Base-by-base conservation (phyloP, 2,888 invertebrate species). In the Torymus aiolomorphi region DNA sequence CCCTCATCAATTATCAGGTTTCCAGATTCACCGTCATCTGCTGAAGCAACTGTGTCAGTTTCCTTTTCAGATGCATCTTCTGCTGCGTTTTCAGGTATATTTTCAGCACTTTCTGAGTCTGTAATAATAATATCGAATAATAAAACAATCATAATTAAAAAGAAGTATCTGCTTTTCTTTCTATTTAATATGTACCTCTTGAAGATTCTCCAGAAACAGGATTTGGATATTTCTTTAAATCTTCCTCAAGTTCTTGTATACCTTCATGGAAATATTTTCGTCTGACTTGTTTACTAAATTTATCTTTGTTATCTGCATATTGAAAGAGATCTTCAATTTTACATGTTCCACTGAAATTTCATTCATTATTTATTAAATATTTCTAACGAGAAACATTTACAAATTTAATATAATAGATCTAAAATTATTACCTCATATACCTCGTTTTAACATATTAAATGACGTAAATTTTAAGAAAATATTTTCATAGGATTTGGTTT, bases 261-360 rank as follows among this genome's bases (percentile, higher is more conserved):
- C 97, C 98, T 86, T 97, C 97, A 80, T 95, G 95, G 88, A 96
- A 98, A 90, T 94, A 95, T 86, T 95, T 94, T 54, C 96, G 92
- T 88, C 97, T 97, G 83, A 95, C 93, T 0, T 94, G 93, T 87
- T 95, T 97, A 72, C 93, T 93, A 90, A 94, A 96, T 91, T 94
- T 96, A 84, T 93, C 94, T 91, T 96, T 96, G 85, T 94, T 94
- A 86, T 96, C 95, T 0, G 93, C 92, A 88, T 97, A 98, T 74
- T 94, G 94, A 88, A 94, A 97, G 20, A 98, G 92, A 91, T 97
- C 97, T 88, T 97, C 97, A 0, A 94, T 92, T 87, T 96, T 96
- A 42, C 94, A 95, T 83, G 94, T 76, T 31, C 81, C 81, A 16
- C 82, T 82, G 57, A 20, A 81, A 80, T 62, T 42, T 67, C 59